phyloP scores from a whole-genome alignment of 2,888 invertebrate genomes.

The Ceraclea dissimilis region DNA sequence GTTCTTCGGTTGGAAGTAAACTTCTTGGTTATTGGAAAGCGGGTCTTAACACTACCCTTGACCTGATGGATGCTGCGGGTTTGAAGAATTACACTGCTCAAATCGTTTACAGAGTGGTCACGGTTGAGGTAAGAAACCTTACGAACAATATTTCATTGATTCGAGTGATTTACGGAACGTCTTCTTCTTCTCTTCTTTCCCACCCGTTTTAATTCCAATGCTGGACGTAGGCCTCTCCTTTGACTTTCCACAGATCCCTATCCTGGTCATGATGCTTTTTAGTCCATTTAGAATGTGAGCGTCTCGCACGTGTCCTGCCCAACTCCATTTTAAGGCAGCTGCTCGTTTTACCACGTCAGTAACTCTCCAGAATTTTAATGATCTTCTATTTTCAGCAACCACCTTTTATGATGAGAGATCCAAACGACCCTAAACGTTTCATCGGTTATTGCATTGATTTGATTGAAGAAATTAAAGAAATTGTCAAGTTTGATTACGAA shows the following conservation, averaged over 20 bases:
- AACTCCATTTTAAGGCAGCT: too few relatives aligned
- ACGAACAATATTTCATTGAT: not conserved
- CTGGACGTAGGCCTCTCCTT: too few relatives aligned
- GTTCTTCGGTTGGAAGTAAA: slow-evolving; percentile 63
- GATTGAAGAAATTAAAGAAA: slow-evolving; percentile 76
- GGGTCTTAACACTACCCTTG: slow-evolving; percentile 59
- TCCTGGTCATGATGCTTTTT: too few relatives aligned
- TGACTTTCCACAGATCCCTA: too few relatives aligned
- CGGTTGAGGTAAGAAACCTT: slow-evolving; percentile 60
- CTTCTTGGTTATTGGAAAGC: slow-evolving; percentile 72
- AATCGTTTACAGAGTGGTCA: slow-evolving; percentile 79
- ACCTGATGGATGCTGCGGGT: slow-evolving; percentile 55
- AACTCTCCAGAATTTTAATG: not conserved
- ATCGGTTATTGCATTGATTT: slow-evolving; percentile 93
- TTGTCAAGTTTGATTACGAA: slow-evolving; percentile 85
- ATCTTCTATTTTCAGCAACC: slow-evolving; percentile 54
- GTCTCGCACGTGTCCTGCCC: too few relatives aligned
- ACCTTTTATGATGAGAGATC: slow-evolving; percentile 72
- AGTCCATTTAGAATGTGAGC: too few relatives aligned
- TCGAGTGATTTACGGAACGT: too few relatives aligned
- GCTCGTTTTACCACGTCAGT: too few relatives aligned
- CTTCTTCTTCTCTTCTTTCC: too few relatives aligned
- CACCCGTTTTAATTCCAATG: too few relatives aligned
- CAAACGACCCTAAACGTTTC: slow-evolving; percentile 56
- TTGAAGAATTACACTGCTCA: slow-evolving; percentile 72